These are phyloP conservation scores for Pampusana beccarii DNA, from an alignment of 2,113 vertebrate species.

Conservation along the genomic window DNA sequence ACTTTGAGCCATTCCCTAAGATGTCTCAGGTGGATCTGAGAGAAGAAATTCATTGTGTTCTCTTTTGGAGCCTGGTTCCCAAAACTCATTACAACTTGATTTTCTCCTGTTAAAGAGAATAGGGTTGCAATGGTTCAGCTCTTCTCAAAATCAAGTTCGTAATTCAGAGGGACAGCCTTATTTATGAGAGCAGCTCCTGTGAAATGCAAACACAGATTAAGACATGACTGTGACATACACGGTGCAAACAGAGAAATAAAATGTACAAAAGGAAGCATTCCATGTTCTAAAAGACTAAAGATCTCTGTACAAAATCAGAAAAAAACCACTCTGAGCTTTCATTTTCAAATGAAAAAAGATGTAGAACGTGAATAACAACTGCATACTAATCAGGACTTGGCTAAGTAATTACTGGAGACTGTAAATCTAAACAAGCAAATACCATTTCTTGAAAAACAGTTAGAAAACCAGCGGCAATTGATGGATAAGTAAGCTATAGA, in stretches of 20 bases:
- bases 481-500: slow-evolving; percentile 84
- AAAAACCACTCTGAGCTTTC: slow-evolving; percentile 28
- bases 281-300: background rate
- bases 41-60: background rate
- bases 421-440: slow-evolving; percentile 79
- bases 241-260: background rate
- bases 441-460: slow-evolving; percentile 82
- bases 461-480: slow-evolving; percentile 82
- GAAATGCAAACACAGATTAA: background rate
- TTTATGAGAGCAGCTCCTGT: background rate
- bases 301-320: background rate
- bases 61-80: background rate
- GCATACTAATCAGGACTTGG: slow-evolving; percentile 57
- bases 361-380: slow-evolving; percentile 82
- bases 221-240: background rate
- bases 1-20: background rate
- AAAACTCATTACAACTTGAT: background rate
- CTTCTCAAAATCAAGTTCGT: background rate
- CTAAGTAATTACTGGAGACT: slow-evolving; percentile 69
- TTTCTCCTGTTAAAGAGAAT: background rate
- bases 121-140: background rate
- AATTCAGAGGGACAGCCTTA: background rate
- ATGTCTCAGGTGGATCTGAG: background rate
- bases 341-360: slow-evolving; percentile 72
- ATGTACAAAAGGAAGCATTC: background rate